Evolutionary conservation across 2,888 invertebrate genomes (phyloP).

Genomic region (Vesta saturnalis): DNA sequence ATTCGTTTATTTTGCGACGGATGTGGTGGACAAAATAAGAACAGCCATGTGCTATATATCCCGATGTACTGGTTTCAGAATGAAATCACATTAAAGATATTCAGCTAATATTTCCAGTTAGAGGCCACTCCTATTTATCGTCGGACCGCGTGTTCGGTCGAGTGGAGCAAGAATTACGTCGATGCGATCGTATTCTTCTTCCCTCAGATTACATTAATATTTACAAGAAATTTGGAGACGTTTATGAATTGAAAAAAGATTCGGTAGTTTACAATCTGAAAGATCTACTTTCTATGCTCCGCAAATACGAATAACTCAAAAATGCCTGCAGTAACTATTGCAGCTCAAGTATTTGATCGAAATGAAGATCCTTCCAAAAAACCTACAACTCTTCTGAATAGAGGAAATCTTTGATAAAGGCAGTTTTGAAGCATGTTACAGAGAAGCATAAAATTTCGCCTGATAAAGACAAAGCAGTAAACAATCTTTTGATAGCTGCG

Average conservation of each 20-base stretch:
- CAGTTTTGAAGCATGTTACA: neutral
- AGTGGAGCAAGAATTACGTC: neutral
- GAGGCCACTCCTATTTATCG: constrained; percentile 1
- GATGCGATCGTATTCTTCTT: neutral
- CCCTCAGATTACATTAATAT: neutral
- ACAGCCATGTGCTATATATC: neutral
- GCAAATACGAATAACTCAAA: too few species aligned
- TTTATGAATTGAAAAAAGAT: too few species aligned
- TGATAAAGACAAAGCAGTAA: neutral
- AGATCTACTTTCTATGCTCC: neutral
- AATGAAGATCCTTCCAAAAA: neutral
- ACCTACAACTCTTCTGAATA: neutral
- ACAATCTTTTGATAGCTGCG: neutral
- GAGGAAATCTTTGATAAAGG: neutral
- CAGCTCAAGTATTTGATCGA: neutral
- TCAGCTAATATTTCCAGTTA: neutral
- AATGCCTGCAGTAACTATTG: too few species aligned
- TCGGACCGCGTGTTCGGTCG: neutral
- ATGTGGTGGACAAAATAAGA: too few species aligned
- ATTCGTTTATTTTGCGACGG: constrained; percentile 11
- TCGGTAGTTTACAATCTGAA: neutral
- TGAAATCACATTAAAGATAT: neutral
- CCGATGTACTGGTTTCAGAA: neutral
- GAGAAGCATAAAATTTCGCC: neutral
- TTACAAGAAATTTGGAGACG: neutral